Evolutionary conservation across 1,140 invertebrate species (phyloP).

Genomic region (Heliconius hermathena): DNA sequence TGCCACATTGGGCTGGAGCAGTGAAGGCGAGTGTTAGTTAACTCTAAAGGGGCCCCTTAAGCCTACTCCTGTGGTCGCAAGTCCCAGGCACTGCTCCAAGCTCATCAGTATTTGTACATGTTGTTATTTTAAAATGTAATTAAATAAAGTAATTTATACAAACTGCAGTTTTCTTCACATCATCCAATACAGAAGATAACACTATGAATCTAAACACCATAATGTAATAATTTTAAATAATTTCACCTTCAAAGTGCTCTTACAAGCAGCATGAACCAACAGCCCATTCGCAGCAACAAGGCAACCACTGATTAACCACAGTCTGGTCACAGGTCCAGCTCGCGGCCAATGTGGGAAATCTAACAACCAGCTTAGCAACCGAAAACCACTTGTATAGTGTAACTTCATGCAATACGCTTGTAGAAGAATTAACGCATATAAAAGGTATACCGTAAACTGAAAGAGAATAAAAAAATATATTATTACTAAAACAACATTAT

Average conservation of each 20-base stretch:
- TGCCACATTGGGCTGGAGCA: too few species aligned
- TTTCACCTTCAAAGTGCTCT: slow-evolving; percentile 63
- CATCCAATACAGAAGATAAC: too few species aligned
- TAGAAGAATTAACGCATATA: slow-evolving; percentile 64
- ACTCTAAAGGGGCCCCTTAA: too few species aligned
- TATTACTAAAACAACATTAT: too few species aligned
- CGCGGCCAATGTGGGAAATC: slow-evolving; percentile 61
- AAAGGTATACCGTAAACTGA: slow-evolving; percentile 63
- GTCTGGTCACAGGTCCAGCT: slow-evolving; percentile 40
- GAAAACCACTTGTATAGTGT: slow-evolving; percentile 67
- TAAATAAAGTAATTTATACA: too few species aligned
- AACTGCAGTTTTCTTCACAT: too few species aligned
- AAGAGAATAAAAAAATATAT: background rate
- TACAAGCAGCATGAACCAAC: slow-evolving; percentile 64
- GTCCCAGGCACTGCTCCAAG: too few species aligned
- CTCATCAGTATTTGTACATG: too few species aligned
- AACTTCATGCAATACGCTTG: slow-evolving; percentile 74
- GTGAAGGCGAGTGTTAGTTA: too few species aligned
- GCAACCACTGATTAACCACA: slow-evolving; percentile 59
- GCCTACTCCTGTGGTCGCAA: too few species aligned
- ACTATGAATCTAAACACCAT: too few species aligned
- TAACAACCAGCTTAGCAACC: slow-evolving; percentile 59
- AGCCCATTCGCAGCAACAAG: slow-evolving; percentile 61
- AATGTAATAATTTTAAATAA: slow-evolving; percentile 10
- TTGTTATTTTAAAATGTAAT: too few species aligned